These are phyloP conservation scores for Irena cyanogastra DNA, from an alignment of 2,113 vertebrate genomes.

Conservation along the genomic window DNA sequence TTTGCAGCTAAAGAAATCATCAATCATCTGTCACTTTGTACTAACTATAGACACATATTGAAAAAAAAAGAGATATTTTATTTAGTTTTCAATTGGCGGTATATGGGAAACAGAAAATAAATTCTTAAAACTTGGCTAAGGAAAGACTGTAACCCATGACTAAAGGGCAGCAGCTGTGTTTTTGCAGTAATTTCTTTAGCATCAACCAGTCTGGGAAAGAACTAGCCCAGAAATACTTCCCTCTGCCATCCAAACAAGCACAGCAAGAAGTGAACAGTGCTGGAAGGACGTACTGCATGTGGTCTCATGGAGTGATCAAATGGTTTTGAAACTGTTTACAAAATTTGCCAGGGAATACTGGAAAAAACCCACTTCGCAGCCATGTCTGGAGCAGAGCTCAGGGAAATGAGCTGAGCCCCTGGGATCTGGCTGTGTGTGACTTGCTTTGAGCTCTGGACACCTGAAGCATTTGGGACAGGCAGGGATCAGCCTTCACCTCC, in stretches of 20 bases:
- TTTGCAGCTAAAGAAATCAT: constrained; percentile 9
- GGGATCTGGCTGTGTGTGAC: neutral
- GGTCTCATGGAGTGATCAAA: neutral
- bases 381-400: neutral
- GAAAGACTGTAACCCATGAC: neutral
- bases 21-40: neutral
- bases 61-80: neutral
- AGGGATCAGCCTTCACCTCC: neutral
- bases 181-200: neutral
- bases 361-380: neutral
- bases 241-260: neutral
- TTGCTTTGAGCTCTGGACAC: neutral
- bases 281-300: neutral
- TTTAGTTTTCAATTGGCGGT: neutral
- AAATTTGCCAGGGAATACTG: neutral
- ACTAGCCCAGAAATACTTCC: neutral
- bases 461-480: neutral
- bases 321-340: neutral
- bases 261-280: neutral
- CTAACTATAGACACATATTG: neutral
- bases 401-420: neutral
- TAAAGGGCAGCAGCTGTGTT: neutral
- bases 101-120: neutral
- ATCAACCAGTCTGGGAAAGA: neutral
- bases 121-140: neutral